Evolutionary conservation across 2,888 invertebrate species (phyloP).

Genomic region (Pegoplata infirma): DNA sequence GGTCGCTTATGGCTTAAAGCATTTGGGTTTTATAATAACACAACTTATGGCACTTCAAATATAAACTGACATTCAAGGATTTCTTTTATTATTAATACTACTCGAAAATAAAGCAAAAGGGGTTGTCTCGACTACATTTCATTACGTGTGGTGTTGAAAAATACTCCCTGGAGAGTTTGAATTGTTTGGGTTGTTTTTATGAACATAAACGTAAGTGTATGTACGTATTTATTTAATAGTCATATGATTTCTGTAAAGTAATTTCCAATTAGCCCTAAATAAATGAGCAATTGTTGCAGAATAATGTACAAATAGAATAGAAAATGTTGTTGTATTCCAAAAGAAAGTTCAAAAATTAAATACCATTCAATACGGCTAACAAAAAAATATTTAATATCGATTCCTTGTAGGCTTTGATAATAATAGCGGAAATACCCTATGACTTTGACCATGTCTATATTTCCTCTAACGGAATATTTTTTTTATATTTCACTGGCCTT

Average conservation of each 20-base stretch:
- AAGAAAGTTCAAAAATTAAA: conserved; percentile 39
- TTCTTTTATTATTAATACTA: conserved; percentile 39
- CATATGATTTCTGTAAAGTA: conserved; percentile 64
- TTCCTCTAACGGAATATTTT: neutral
- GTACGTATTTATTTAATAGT: conserved; percentile 61
- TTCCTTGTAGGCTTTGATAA: conserved; percentile 1
- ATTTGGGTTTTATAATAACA: conserved; percentile 77
- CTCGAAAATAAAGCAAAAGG: conserved; percentile 27
- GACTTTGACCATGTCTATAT: conserved; percentile 24
- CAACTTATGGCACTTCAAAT: conserved; percentile 78
- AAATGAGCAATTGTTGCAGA: conserved; percentile 75
- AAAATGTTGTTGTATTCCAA: conserved; percentile 18
- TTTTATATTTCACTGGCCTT: conserved; percentile 35
- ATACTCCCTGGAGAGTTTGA: conserved; percentile 54
- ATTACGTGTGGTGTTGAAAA: conserved; percentile 63
- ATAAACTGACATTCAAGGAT: conserved; percentile 74
- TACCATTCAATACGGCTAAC: conserved; percentile 1
- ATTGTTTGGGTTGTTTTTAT: conserved; percentile 64
- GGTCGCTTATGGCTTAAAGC: conserved; percentile 66
- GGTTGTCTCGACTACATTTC: conserved; percentile 39
- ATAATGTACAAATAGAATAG: neutral
- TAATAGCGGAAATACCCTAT: conserved; percentile 42
- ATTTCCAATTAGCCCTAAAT: conserved; percentile 77
- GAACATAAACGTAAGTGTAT: conserved; percentile 52
- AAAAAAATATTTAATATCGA: conserved; percentile 37